Evolutionary conservation across 53 echinoderm and acorn worm genomes (phyloP).

Genomic region (Crossaster papposus): DNA sequence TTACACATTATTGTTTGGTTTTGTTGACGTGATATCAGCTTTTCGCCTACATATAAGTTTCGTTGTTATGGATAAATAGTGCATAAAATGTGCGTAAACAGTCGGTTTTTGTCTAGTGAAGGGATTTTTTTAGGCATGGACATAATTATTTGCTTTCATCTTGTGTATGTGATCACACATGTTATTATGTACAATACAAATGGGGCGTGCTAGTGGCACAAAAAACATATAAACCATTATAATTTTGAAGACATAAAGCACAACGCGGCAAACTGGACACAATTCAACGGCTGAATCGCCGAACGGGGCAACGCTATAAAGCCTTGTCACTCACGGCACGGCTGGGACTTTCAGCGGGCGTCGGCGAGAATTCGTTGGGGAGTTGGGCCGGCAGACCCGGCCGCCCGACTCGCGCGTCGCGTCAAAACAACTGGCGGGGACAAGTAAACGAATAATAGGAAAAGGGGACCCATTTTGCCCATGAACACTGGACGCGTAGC

Average conservation of each 20-base stretch:
- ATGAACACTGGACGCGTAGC: constrained; percentile 19
- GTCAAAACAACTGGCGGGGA: constrained; percentile 51
- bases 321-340: constrained; percentile 50
- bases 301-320: constrained; percentile 25
- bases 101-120: too few species aligned
- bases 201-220: not conserved
- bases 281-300: not conserved
- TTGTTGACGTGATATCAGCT: not conserved
- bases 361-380: constrained; percentile 53
- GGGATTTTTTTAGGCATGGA: too few species aligned
- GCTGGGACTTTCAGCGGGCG: constrained; percentile 48
- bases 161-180: not conserved
- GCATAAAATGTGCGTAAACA: not conserved
- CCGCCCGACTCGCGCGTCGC: constrained; percentile 46
- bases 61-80: not conserved
- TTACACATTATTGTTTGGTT: not conserved
- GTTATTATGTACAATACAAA: constrained; percentile 5
- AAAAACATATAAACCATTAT: not conserved
- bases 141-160: not conserved
- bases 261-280: not conserved
- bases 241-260: constrained; percentile 14
- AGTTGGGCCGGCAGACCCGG: constrained; percentile 40
- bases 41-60: not conserved
- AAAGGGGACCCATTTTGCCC: constrained; percentile 54
- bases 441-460: constrained; percentile 59